Evolutionary conservation across 2,888 invertebrate species (phyloP).

Genomic region (Dendrolimus houi): DNA sequence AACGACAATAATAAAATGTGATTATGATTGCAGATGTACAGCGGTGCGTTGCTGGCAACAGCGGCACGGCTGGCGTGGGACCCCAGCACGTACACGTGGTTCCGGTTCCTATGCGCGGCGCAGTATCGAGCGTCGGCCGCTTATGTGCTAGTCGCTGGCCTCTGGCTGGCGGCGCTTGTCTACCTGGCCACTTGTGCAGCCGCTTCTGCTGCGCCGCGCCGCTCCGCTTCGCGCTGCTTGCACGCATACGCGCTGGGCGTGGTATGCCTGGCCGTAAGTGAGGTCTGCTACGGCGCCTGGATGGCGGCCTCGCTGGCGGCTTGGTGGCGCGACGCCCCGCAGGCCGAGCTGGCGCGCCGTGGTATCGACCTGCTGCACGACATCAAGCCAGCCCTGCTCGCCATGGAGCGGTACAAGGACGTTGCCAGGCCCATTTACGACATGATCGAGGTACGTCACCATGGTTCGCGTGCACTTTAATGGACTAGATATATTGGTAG

Average conservation of each 20-base stretch:
- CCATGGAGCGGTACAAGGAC: conserved; percentile 57
- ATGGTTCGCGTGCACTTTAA: neutral
- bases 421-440: conserved; percentile 55
- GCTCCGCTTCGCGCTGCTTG: conserved; percentile 21
- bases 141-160: conserved; percentile 58
- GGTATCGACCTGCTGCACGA: conserved; percentile 63
- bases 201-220: conserved; percentile 25
- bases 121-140: conserved; percentile 66
- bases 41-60: conserved; percentile 68
- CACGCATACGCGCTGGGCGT: conserved; percentile 53
- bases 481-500: no score
- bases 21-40: conserved; percentile 54
- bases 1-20: no score
- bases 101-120: conserved; percentile 64
- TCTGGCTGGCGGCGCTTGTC: conserved; percentile 62
- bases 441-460: conserved; percentile 51
- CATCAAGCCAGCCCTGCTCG: conserved; percentile 64
- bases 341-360: conserved; percentile 63
- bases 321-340: conserved; percentile 62
- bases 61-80: conserved; percentile 71
- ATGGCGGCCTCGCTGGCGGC: conserved; percentile 58
- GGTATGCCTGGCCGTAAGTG: conserved; percentile 50
- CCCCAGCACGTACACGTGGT: conserved; percentile 70
- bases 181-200: conserved; percentile 49
- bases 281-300: conserved; percentile 66